Conservation (phyloP, 2,888 invertebrate species). For the Chromoteleia sp. region DNA sequence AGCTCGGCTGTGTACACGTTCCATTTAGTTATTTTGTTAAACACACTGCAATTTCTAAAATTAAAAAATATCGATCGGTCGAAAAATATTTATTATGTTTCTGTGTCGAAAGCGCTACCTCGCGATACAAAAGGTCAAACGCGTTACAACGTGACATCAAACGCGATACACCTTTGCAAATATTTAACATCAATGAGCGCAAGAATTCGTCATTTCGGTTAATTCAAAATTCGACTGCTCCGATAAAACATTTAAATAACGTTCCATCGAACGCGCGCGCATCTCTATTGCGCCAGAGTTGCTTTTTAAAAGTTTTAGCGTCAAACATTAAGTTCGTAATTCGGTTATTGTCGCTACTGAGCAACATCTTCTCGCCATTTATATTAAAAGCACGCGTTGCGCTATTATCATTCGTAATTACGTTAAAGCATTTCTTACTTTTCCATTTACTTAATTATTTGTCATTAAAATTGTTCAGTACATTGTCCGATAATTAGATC, state of each 20-base stretch:
- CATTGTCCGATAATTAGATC: slow-evolving; percentile 24
- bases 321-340: slow-evolving; percentile 22
- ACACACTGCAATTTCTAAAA: slow-evolving; percentile 4
- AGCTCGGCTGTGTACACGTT: background rate
- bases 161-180: slow-evolving; percentile 14
- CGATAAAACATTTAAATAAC: slow-evolving; percentile 15
- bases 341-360: slow-evolving; percentile 6
- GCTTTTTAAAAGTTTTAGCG: slow-evolving; percentile 21
- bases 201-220: slow-evolving; percentile 7
- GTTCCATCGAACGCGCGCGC: too few relatives aligned
- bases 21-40: background rate
- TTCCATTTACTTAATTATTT: slow-evolving; percentile 26
- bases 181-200: slow-evolving; percentile 17
- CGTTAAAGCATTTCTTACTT: slow-evolving; percentile 2
- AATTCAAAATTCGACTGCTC: slow-evolving; percentile 21
- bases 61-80: background rate
- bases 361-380: background rate
- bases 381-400: slow-evolving; percentile 11
- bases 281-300: slow-evolving; percentile 12
- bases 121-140: slow-evolving; percentile 5
- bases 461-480: slow-evolving; percentile 15
- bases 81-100: background rate
- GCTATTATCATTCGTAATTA: background rate
- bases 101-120: background rate
- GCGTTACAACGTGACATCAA: background rate